These are phyloP conservation scores for Brachionus manjavacas DNA, from an alignment of 1,140 invertebrate genomes.

Conservation along the genomic window DNA sequence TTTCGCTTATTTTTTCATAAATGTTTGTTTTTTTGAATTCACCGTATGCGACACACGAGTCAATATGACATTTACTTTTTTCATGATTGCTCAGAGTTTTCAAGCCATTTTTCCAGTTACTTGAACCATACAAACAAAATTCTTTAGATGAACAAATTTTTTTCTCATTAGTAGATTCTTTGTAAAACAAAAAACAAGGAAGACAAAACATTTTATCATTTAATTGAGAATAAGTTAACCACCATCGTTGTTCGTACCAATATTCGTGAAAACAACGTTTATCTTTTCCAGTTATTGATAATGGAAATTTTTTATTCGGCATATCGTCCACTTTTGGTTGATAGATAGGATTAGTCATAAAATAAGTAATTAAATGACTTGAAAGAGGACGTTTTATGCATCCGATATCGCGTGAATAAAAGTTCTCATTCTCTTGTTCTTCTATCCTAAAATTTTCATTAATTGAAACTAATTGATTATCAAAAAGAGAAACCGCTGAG, in stretches of 20 bases:
- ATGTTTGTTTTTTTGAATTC: not conserved
- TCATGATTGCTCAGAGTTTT: not conserved
- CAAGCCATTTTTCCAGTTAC: not conserved
- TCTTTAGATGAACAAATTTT: not conserved
- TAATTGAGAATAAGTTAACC: not conserved
- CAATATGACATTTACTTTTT: not conserved
- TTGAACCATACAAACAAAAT: not conserved
- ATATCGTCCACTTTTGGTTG: not conserved
- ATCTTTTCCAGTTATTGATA: not conserved
- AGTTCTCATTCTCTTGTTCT: not conserved
- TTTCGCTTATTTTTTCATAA: not conserved
- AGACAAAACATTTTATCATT: conserved; percentile 15
- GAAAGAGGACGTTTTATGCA: not conserved
- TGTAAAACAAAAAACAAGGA: conserved; percentile 4
- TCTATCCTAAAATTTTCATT: not conserved
- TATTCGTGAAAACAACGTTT: not conserved
- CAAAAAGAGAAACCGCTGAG: not conserved
- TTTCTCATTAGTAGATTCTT: not conserved
- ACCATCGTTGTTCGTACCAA: not conserved
- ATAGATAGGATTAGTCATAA: not conserved
- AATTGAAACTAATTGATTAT: not conserved
- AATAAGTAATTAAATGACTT: not conserved
- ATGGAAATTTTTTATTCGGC: not conserved
- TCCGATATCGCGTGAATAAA: not conserved
- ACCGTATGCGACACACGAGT: not conserved